Conservation (phyloP, 1,140 invertebrate species). For the Saxidomus purpurata region DNA sequence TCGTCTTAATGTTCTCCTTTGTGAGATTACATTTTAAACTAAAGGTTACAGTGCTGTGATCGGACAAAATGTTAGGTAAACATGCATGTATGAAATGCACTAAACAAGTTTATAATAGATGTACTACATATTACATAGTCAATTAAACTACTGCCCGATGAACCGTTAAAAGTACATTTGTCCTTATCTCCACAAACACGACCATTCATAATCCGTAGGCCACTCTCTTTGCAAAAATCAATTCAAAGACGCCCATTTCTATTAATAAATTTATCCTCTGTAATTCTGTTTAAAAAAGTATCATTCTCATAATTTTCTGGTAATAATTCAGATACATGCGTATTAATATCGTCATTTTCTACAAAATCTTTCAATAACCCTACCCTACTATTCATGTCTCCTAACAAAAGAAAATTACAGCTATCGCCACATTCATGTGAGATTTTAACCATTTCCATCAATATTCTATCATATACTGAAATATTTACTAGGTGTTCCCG, state of each 20-base stretch:
- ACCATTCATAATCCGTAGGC: conserved; percentile 4
- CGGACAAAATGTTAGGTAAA: not conserved
- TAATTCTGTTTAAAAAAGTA: not conserved
- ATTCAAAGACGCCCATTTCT: not conserved
- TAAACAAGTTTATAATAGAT: not conserved
- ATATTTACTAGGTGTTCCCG: not conserved
- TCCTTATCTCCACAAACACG: not conserved
- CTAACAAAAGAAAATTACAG: not conserved
- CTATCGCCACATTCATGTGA: not conserved
- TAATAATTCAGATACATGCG: not conserved
- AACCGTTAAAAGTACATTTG: not conserved
- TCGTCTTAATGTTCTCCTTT: not conserved
- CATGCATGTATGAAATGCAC: not conserved
- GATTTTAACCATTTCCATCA: not conserved
- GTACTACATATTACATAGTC: not conserved
- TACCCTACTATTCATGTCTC: not conserved
- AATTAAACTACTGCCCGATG: not conserved
- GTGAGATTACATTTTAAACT: conserved; percentile 1
- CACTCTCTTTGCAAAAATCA: conserved; percentile 3
- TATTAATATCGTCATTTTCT: too few species aligned
- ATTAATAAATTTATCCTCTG: not conserved
- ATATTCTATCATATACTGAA: conserved; percentile 6
- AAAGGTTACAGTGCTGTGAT: not conserved
- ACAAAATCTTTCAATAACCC: not conserved
- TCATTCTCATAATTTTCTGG: not conserved